Evolutionary conservation across 2,113 vertebrate species (phyloP), one percentile per base, ranked within the genome.

Genomic region (Oreochromis niloticus): DNA sequence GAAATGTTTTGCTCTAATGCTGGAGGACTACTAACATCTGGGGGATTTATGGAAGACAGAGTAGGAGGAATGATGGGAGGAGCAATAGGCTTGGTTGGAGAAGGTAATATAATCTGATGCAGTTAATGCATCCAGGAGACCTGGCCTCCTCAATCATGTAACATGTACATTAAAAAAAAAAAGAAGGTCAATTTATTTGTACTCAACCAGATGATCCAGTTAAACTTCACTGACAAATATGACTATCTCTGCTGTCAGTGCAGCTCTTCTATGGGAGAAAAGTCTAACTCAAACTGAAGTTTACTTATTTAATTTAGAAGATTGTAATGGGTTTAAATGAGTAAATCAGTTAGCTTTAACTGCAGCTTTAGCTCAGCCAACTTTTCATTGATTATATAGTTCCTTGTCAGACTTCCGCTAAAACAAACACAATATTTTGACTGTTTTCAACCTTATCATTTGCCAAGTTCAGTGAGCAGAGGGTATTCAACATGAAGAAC

Each of bases 351-450:
- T 30, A 52, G 17, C 73, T 78, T 52, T 52, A 78, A 32, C 73
- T 32, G 27, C 43, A 78, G 71, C 43, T 50, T 32, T 19, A 32
- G 4, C 1, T 17, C 73, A n/a, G 3, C 73, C 46, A 78, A 78
- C 16, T 13, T 66, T 80, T 84, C 81, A 82, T 66, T 86, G 10
- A 89, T 86, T 83, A 22, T 22, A 63, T 22, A 9, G 43, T 56
- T 9, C 6, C 19, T n/a, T 36, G 57, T 81, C 41, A 83, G 10
- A 83, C 54, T 68, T 22, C 84, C 10, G 48, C 43, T 83, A 32
- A 87, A 87, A 81, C 7, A 71, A 68, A 82, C 81, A 7, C 11
- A 50, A 78, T 81, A 82, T 13, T 75, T 89, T 80, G 63, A 36
- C 6, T 78, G 50, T 80, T 73, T 66, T 50, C 9, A 66, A 14